phyloP scores from a whole-genome alignment of 2,113 vertebrate genomes.

The Callipepla californica region DNA sequence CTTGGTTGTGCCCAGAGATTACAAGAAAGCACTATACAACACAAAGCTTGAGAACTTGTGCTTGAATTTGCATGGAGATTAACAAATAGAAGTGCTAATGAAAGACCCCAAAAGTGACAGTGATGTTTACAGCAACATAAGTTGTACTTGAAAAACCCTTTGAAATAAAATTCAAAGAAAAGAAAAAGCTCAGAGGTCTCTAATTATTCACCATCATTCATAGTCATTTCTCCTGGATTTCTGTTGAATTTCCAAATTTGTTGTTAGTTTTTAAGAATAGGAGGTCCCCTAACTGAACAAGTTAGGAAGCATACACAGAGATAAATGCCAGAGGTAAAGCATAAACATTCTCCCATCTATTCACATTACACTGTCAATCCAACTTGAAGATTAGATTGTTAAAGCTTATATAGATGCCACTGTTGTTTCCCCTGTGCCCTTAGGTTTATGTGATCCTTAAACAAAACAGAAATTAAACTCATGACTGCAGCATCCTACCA shows the following conservation, averaged over 20 bases:
- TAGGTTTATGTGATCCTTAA: slow-evolving; percentile 18
- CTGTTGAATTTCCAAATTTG: not conserved
- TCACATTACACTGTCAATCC: not conserved
- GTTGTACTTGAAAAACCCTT: not conserved
- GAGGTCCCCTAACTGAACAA: not conserved
- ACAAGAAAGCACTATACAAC: rapidly evolving
- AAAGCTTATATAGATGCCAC: not conserved
- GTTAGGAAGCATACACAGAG: not conserved
- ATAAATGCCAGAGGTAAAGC: not conserved
- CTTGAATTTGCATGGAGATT: not conserved
- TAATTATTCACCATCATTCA: not conserved
- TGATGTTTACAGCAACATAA: not conserved
- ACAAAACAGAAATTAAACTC: slow-evolving; percentile 47
- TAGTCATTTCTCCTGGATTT: not conserved
- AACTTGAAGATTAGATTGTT: slow-evolving; percentile 21
- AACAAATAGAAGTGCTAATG: not conserved
- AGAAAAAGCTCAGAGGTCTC: not conserved
- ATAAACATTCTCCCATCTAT: not conserved
- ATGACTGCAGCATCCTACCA: not conserved
- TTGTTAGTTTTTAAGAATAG: not conserved
- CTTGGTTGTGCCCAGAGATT: not conserved
- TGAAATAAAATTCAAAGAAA: not conserved
- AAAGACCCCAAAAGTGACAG: not conserved
- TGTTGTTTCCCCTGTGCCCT: not conserved
- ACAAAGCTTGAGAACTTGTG: not conserved